A percentile compares a stretch with the other conserved stretches of the same genome.
Conservation (phyloP, 2,888 invertebrate genomes). For the Eupithecia inturbata region DNA sequence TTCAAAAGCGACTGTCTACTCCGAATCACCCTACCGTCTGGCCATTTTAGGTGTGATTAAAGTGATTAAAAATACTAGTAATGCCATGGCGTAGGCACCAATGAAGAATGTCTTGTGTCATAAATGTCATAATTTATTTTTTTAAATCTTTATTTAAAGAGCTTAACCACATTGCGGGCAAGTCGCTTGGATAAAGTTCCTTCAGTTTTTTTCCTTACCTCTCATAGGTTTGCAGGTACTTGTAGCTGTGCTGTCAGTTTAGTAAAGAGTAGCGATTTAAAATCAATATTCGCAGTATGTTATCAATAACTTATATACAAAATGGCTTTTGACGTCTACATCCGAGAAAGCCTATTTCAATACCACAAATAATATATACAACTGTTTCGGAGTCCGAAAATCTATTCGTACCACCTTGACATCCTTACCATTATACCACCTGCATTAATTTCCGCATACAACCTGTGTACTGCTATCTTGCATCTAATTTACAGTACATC, state of each 20-base stretch:
- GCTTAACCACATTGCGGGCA: background rate
- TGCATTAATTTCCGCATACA: slow-evolving; percentile 57
- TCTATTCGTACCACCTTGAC: background rate
- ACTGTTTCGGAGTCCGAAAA: slow-evolving; percentile 5
- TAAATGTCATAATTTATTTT: background rate
- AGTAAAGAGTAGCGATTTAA: background rate
- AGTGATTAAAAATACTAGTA: background rate
- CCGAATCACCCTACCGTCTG: background rate
- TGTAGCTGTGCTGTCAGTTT: background rate
- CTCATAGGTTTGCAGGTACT: no score
- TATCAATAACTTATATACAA: background rate
- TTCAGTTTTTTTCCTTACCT: no score
- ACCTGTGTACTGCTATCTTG: slow-evolving; percentile 50
- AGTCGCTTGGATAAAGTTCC: no score
- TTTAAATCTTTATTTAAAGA: background rate
- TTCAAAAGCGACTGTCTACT: background rate
- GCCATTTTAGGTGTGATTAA: background rate
- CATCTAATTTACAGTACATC: slow-evolving; percentile 54
- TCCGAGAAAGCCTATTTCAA: background rate
- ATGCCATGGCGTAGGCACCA: background rate
- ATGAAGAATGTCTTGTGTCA: background rate
- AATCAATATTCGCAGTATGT: background rate
- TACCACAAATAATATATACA: background rate
- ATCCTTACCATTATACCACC: slow-evolving; percentile 16
- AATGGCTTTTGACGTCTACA: background rate